Base-by-base conservation (phyloP, 2,113 vertebrate genomes). In the Pseudorasbora parva region DNA sequence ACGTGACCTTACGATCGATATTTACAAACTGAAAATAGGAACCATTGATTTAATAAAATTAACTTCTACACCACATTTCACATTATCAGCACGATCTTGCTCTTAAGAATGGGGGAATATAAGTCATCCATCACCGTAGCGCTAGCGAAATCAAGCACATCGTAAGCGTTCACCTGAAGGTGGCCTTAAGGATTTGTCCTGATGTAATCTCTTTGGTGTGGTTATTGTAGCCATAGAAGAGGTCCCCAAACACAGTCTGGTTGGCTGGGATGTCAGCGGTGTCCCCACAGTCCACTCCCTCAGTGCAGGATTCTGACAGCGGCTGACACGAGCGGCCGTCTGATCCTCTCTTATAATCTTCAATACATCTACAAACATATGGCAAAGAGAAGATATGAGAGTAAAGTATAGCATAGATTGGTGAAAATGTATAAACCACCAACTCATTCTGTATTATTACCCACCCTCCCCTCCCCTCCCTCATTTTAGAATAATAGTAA, bases 201-300 rank as follows among this genome's bases (percentile, higher is more conserved):
- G 95, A 30, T 0, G 96, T 95, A 82, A 96, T 94, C 86, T 97
- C 97, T 88, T 93, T 97, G 88, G 94, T 96, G 88, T 97, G 96
- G 90, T 99, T 99, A 93, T 99, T 97, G 92, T 97, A 99, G 27
- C 98, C 98, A 0, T 98, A 99, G 92, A 99, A 99, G 85, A 99
- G 92, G 90, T 99, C 98, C 69, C 97, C 97, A 0, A 99, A 99
- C 76, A 97, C 94, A 0, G 98, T 98, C 92, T 99, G 97, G 92
- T 99, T 99, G 92, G 98, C 97, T 4, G 97, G 96, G 78, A 97
- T 93, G 88, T 98, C 97, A 0, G 90, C 94, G 66, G 92, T 92
- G 45, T 99, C 97, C 0, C 94, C 95, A 0, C 98, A 99, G 90
- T 98, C 96, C 4, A 96, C 85, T 0, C 88, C 95, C 51, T 96